Base-by-base conservation (phyloP, 1,140 invertebrate genomes). In the Brachionus rubens region DNA sequence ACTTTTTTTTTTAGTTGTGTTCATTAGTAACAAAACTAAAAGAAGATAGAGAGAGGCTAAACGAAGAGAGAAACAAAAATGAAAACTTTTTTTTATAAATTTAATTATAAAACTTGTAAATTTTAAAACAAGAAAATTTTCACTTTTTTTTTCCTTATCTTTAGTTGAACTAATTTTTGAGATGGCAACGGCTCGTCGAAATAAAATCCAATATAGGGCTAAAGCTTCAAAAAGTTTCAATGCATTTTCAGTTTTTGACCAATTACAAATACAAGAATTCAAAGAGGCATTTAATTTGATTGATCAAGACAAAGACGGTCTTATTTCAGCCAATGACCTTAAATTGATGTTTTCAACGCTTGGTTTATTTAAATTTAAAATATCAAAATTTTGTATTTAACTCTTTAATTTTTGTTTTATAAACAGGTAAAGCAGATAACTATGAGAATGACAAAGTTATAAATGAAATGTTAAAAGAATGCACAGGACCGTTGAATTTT, bases 391-490 rank as follows among this genome's bases (percentile, higher is more conserved):
- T 36, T 36, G 33, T 36, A 3, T 36, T 36, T 36, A 36, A 36
- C n/a, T 5, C 33, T 36, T 5, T 5, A 36, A 16, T 48, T 48
- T 21, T 14, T 5, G 3, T 48, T 6, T 14, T 48, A 16, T 6
- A n/a, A 48, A 21, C 4, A 48, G 46, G 14, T 5, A 48, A n/a
- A 48, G 4, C 46, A 4, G 19, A 6, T 16, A 14, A 48, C 14
- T 4, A 48, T 6, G 21, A 54, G 80, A 89, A 88, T 79, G 93
- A 95, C 81, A 91, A 92, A 84, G 92, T 95, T 6, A 10, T 98
- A 78, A 94, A 97, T 80, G 90, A 88, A 46, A 98, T 98, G 95
- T 93, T 98, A 91, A 94, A 93, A 82, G 94, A 98, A 86, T 93
- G 93, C 9, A 93, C 94, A 0, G 94, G 93, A 0, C 93, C 94